phyloP scores from a whole-genome alignment of 2,113 vertebrate species.

The Antechinus stuartii region DNA sequence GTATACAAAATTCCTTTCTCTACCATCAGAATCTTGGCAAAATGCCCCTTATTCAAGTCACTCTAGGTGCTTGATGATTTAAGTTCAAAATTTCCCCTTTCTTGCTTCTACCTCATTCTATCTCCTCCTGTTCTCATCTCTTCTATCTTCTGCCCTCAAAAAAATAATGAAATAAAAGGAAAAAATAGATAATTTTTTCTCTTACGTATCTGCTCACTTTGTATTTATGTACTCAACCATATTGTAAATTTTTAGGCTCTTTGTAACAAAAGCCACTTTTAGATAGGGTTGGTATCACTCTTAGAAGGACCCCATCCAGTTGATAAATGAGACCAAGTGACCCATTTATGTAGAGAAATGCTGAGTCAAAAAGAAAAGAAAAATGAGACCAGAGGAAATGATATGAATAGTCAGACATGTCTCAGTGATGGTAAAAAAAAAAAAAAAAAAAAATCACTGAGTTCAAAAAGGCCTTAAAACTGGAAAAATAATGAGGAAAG shows the following conservation, averaged over 20 bases:
- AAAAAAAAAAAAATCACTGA: slow-evolving; percentile 17
- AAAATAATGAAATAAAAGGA: neutral
- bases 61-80: neutral
- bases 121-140: neutral
- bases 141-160: neutral
- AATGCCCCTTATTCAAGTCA: neutral
- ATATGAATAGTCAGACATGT: neutral
- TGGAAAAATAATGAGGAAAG: neutral
- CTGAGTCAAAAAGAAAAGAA: slow-evolving; percentile 6
- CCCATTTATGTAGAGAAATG: neutral
- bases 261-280: neutral
- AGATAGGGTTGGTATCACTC: neutral
- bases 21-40: neutral
- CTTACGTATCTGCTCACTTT: neutral
- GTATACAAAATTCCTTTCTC: neutral
- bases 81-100: neutral
- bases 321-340: neutral
- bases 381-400: slow-evolving; percentile 1
- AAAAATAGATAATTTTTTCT: neutral
- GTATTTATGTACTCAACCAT: neutral
- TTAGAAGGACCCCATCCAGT: neutral
- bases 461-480: slow-evolving; percentile 7
- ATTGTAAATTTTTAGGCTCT: neutral
- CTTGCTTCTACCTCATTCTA: accelerated
- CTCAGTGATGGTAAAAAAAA: neutral